A percentile compares a stretch with the other conserved stretches of the same genome.
phyloP scores from a whole-genome alignment of 2,888 invertebrate genomes.

The Idaea biselata region DNA sequence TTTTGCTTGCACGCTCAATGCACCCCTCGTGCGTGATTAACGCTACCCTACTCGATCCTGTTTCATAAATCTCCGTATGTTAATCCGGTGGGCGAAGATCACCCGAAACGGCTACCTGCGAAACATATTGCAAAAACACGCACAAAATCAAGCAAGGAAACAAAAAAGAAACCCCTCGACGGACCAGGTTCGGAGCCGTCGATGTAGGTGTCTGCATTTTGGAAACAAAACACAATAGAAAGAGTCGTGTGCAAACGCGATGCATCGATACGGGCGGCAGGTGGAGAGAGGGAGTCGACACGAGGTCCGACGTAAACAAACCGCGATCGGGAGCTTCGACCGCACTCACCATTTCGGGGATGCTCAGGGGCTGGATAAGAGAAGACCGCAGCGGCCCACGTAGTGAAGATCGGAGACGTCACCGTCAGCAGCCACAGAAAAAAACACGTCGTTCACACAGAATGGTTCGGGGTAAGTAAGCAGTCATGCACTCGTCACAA shows the following conservation, averaged over 20 bases:
- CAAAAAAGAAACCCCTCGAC: conserved; percentile 70
- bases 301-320: conserved; percentile 78
- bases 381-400: conserved; percentile 62
- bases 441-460: conserved; percentile 60
- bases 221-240: conserved; percentile 80
- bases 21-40: conserved; percentile 43
- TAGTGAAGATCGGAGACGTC: conserved; percentile 74
- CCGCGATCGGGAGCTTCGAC: conserved; percentile 75
- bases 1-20: conserved; percentile 55
- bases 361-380: conserved; percentile 53
- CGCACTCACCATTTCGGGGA: conserved; percentile 79
- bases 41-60: conserved; percentile 39
- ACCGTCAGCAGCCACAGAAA: conserved; percentile 51
- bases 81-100: conserved; percentile 43
- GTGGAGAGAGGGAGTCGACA: conserved; percentile 71
- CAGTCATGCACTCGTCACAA: conserved; percentile 56
- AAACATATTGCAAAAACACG: conserved; percentile 67
- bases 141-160: conserved; percentile 60
- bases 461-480: conserved; percentile 43
- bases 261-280: conserved; percentile 74
- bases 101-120: conserved; percentile 65
- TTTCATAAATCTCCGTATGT: conserved; percentile 25
- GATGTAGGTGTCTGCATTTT: conserved; percentile 76
- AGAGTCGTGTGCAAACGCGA: conserved; percentile 73
- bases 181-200: conserved; percentile 64